A percentile compares a stretch with the other conserved stretches of the same genome.
Evolutionary conservation across 2,113 vertebrate genomes (phyloP).

Genomic region (Neogale vison): DNA sequence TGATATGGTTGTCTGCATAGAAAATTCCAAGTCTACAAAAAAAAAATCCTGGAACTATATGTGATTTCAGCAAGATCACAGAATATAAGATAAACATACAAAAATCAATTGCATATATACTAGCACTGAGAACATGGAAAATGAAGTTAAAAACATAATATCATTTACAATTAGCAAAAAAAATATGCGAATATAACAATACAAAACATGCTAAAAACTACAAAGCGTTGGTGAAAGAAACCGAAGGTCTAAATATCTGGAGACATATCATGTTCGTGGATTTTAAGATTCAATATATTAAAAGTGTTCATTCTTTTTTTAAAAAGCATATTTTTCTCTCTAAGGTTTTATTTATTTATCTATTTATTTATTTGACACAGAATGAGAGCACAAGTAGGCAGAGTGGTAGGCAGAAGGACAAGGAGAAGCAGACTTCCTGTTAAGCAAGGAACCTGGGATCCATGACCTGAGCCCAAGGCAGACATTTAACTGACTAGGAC

Average conservation of each 20-base stretch:
- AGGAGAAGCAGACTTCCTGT: no score
- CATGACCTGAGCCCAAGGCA: not conserved
- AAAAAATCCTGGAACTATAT: not conserved
- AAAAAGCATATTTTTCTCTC: no score
- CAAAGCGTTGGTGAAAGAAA: not conserved
- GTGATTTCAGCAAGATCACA: not conserved
- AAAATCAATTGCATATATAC: not conserved
- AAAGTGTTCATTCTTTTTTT: no score
- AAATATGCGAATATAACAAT: not conserved
- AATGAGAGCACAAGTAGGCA: no score
- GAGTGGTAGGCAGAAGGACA: no score
- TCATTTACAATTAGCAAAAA: not conserved
- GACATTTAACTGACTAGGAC: not conserved
- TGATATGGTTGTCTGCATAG: not conserved
- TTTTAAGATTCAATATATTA: not conserved
- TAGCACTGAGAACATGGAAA: not conserved
- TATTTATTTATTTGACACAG: no score
- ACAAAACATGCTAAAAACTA: not conserved
- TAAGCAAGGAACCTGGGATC: no score
- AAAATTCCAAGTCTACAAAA: not conserved
- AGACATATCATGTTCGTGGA: not conserved
- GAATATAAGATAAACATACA: not conserved
- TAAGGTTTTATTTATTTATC: no score
- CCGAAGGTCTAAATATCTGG: not conserved
- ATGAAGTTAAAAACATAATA: not conserved